These are phyloP conservation scores for Himalopsyche anomala DNA, from an alignment of 2,888 invertebrate genomes.

Conservation along the genomic window DNA sequence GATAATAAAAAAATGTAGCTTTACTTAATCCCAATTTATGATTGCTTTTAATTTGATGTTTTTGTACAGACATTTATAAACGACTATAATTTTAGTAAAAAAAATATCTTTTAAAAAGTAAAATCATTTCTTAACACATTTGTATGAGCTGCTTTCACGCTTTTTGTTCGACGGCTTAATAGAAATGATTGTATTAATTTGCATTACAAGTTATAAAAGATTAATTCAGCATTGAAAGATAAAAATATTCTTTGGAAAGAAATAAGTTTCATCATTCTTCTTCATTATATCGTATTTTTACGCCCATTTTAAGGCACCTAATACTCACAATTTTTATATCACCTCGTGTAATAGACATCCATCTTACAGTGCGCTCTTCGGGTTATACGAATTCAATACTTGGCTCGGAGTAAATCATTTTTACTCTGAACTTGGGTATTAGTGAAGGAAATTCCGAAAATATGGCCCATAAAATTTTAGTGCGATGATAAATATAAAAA, in stretches of 20 bases:
- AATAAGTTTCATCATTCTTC: conserved; percentile 26
- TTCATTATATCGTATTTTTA: conserved; percentile 59
- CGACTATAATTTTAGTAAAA: too few relatives aligned
- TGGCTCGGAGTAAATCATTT: conserved; percentile 57
- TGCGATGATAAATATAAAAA: conserved; percentile 50
- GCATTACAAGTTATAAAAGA: neutral
- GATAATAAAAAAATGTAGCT: too few relatives aligned
- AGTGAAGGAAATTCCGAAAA: conserved; percentile 55
- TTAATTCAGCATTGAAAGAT: neutral
- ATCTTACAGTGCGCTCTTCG: conserved; percentile 46
- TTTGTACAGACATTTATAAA: too few relatives aligned
- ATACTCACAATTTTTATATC: conserved; percentile 59
- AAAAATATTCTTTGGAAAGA: neutral
- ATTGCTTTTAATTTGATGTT: too few relatives aligned
- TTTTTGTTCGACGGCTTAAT: too few relatives aligned
- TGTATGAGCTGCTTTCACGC: too few relatives aligned
- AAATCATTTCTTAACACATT: too few relatives aligned
- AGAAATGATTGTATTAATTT: neutral
- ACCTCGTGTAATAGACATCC: conserved; percentile 60
- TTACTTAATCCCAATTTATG: too few relatives aligned
- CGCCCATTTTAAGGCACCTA: conserved; percentile 54
- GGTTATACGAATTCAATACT: conserved; percentile 60
- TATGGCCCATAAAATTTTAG: conserved; percentile 57
- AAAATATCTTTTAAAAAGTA: too few relatives aligned
- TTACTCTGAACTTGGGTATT: conserved; percentile 46